Evolutionary conservation across 2,888 invertebrate genomes (phyloP).

Genomic region (Orthosia incerta): DNA sequence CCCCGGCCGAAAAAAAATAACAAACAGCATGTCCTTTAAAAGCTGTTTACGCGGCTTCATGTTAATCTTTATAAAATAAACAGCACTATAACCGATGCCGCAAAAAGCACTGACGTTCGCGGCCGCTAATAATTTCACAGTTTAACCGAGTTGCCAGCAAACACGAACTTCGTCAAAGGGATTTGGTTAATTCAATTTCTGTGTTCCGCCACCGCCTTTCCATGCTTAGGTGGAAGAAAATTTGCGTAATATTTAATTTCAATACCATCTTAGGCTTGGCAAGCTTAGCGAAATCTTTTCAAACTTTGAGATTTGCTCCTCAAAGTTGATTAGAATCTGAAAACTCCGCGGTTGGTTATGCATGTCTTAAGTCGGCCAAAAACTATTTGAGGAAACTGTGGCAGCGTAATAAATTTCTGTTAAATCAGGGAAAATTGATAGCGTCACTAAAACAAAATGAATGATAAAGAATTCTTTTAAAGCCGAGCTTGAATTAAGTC

Average conservation of each 20-base stretch:
- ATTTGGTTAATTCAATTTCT: conserved; percentile 85
- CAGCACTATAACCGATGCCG: conserved; percentile 63
- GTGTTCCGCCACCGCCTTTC: conserved; percentile 81
- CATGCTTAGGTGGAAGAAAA: conserved; percentile 80
- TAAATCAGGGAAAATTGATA: conserved; percentile 60
- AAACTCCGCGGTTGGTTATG: conserved; percentile 55
- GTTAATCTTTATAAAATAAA: conserved; percentile 68
- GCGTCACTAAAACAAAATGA: conserved; percentile 59
- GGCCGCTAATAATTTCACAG: conserved; percentile 80
- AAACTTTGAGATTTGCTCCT: conserved; percentile 70
- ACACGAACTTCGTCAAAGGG: conserved; percentile 85
- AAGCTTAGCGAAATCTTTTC: conserved; percentile 76
- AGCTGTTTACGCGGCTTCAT: conserved; percentile 45
- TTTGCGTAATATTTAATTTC: conserved; percentile 84
- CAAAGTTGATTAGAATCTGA: conserved; percentile 73
- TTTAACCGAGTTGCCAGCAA: conserved; percentile 79
- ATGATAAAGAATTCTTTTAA: conserved; percentile 67
- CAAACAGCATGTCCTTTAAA: conserved; percentile 28
- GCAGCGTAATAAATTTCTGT: conserved; percentile 52
- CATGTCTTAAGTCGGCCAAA: conserved; percentile 39
- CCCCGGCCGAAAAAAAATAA: conserved; percentile 1
- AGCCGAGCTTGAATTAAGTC: conserved; percentile 65
- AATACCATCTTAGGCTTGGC: conserved; percentile 79
- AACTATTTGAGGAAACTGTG: conserved; percentile 52
- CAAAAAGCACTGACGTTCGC: conserved; percentile 72